phyloP scores from a whole-genome alignment of 2,888 invertebrate genomes.

The Girardia tigrina region DNA sequence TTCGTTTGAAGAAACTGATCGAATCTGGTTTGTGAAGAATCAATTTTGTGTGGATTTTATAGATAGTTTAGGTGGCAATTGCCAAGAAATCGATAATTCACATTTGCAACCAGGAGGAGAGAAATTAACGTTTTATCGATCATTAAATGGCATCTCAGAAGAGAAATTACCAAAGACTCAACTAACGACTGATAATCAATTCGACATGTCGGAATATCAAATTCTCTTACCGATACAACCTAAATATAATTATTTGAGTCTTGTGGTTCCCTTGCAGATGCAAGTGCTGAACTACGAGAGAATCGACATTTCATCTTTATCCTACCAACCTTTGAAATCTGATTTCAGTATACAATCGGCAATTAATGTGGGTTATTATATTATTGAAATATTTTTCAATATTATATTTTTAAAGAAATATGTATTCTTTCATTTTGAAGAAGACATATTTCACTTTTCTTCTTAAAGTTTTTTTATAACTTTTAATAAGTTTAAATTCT shows the following conservation, averaged over 20 bases:
- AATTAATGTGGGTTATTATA: background rate
- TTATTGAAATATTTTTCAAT: too few species aligned
- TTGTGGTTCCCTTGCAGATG: background rate
- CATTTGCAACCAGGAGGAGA: background rate
- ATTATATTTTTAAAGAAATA: too few species aligned
- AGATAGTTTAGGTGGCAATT: background rate
- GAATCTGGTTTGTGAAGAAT: background rate
- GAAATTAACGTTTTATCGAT: background rate
- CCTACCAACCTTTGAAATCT: background rate
- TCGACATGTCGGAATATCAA: constrained; percentile 9
- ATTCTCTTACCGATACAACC: background rate
- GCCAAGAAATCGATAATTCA: background rate
- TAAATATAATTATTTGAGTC: background rate
- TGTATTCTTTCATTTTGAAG: too few species aligned
- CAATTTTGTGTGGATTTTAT: background rate
- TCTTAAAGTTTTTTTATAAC: too few species aligned
- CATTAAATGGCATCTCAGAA: background rate
- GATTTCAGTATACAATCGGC: background rate
- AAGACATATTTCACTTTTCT: too few species aligned
- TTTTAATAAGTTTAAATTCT: too few species aligned
- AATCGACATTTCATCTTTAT: background rate
- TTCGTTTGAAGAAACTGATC: background rate
- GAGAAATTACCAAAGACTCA: background rate
- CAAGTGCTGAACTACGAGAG: background rate
- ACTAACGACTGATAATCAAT: background rate